Evolutionary conservation across 2,113 vertebrate species (phyloP).

Genomic region (Oryzias celebensis): DNA sequence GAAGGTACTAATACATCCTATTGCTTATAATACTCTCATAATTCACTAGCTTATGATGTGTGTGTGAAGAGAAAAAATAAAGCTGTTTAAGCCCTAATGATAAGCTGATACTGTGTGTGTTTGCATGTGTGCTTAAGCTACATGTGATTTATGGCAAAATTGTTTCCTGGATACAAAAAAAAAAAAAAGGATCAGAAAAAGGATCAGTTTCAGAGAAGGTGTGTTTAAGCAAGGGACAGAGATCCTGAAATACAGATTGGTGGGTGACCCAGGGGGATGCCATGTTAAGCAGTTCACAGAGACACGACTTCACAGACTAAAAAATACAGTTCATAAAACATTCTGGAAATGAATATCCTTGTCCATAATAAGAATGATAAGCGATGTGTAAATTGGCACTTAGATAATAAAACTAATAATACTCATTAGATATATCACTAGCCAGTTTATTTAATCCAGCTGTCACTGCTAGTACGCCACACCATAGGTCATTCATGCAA

Average conservation of each 20-base stretch:
- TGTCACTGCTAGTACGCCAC: slow-evolving; percentile 34
- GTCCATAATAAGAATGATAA: too few species aligned
- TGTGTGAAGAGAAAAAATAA: slow-evolving; percentile 40
- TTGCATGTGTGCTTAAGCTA: slow-evolving; percentile 1
- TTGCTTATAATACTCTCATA: slow-evolving; percentile 45
- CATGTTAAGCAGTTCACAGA: slow-evolving; percentile 2
- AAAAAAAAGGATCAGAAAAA: slow-evolving; percentile 61
- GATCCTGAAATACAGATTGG: slow-evolving; percentile 23
- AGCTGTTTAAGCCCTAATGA: slow-evolving; percentile 50
- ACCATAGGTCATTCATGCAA: slow-evolving; percentile 53
- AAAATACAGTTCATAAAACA: too few species aligned
- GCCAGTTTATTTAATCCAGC: slow-evolving; percentile 32
- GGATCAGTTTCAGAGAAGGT: slow-evolving; percentile 17
- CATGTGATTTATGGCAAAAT: slow-evolving; percentile 63
- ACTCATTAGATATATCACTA: slow-evolving; percentile 52
- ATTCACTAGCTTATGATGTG: slow-evolving; percentile 39
- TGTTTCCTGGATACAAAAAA: slow-evolving; percentile 73
- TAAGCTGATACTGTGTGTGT: slow-evolving; percentile 22
- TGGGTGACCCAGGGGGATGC: not conserved
- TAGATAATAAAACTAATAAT: slow-evolving; percentile 1
- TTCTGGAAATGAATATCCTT: too few species aligned
- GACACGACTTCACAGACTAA: not conserved
- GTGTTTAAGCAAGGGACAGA: not conserved
- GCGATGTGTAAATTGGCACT: too few species aligned
- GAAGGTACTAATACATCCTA: slow-evolving; percentile 44